Percentiles rank a stretch among this genome's conserved stretches.
These are phyloP conservation scores for Pseudopipra pipra DNA, from an alignment of 2,113 vertebrate species.

Conservation along the genomic window DNA sequence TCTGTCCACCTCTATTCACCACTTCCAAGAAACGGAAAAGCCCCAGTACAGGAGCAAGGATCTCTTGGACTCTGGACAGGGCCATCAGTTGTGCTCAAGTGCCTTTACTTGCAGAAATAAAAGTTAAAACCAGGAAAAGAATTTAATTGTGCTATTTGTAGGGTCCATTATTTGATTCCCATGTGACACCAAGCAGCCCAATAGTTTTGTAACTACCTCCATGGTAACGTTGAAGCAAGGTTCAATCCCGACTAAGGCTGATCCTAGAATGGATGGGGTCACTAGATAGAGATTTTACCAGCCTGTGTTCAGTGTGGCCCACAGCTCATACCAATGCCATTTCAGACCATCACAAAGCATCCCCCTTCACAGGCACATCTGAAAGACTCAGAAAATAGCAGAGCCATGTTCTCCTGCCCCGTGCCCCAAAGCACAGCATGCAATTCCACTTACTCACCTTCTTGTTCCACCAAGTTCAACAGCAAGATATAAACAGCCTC, in stretches of 20 bases:
- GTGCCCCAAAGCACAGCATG: background rate
- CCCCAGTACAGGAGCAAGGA: background rate
- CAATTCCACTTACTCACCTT: conserved; percentile 1
- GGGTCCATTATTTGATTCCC: background rate
- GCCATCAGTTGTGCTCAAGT: background rate
- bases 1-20: background rate
- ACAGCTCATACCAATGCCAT: background rate
- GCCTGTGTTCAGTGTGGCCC: background rate
- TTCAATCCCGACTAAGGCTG: rapidly evolving
- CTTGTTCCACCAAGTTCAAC: background rate
- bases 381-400: background rate
- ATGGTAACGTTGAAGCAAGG: background rate
- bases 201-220: background rate
- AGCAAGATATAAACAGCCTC: background rate
- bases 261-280: background rate
- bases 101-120: background rate
- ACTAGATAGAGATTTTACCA: background rate
- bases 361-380: background rate
- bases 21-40: background rate
- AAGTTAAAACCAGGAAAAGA: background rate
- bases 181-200: background rate
- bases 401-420: background rate
- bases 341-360: background rate
- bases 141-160: background rate
- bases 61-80: background rate